Conservation (phyloP, 2,113 vertebrate species). For the Poecile atricapillus region DNA sequence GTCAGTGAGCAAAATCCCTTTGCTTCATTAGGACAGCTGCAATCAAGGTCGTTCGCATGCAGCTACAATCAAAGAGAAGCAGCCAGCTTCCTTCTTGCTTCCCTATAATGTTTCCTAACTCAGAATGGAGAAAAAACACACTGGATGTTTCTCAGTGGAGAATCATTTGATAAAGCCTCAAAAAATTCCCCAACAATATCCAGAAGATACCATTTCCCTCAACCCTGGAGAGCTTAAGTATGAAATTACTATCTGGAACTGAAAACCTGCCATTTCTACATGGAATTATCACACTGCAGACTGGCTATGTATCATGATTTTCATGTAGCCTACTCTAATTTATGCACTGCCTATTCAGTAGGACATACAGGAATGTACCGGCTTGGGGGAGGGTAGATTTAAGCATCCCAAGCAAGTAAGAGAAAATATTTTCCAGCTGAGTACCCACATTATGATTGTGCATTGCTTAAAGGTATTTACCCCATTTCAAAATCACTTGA, state of each 20-base stretch:
- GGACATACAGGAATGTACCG: background rate
- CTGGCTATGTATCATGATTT: background rate
- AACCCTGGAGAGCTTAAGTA: background rate
- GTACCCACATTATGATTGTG: background rate
- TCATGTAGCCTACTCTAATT: background rate
- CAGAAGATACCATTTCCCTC: background rate
- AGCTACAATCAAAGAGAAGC: background rate
- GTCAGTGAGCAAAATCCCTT: background rate
- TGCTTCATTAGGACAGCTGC: background rate
- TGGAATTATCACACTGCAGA: background rate
- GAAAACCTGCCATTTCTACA: background rate
- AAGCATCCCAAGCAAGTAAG: slow-evolving; percentile 32
- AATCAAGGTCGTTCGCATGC: background rate
- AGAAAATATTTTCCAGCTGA: slow-evolving; percentile 24
- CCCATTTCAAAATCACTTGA: slow-evolving; percentile 30
- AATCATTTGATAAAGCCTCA: background rate
- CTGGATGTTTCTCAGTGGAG: background rate
- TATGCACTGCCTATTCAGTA: background rate
- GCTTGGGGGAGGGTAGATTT: background rate
- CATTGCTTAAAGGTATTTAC: slow-evolving; percentile 54
- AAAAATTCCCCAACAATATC: background rate
- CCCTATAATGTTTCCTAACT: background rate
- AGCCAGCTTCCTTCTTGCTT: background rate
- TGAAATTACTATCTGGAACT: background rate
- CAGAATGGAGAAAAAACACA: background rate